phyloP scores from a whole-genome alignment of 2,888 invertebrate species.

The Protonemura montana region DNA sequence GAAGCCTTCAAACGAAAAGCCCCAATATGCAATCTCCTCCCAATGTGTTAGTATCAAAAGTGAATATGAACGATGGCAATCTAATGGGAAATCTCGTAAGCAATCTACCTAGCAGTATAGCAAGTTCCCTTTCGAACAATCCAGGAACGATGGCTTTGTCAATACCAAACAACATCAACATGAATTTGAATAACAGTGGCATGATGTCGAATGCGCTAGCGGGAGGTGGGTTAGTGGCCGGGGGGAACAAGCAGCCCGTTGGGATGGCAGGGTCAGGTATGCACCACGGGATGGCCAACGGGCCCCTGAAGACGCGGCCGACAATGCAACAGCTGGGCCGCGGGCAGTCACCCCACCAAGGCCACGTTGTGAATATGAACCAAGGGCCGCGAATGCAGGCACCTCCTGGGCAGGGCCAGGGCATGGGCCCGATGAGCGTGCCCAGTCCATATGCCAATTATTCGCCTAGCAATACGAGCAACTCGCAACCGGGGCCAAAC shows the following conservation, averaged over 20 bases:
- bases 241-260: conserved; percentile 77
- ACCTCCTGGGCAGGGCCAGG: conserved; percentile 52
- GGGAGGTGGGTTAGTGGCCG: conserved; percentile 72
- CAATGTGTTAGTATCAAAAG: conserved; percentile 75
- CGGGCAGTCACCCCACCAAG: conserved; percentile 59
- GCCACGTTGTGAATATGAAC: conserved; percentile 57
- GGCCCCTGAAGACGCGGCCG: conserved; percentile 69
- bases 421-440: conserved; percentile 57
- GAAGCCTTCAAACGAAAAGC: conserved; percentile 81
- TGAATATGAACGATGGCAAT: conserved; percentile 59
- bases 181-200: conserved; percentile 64
- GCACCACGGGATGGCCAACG: conserved; percentile 72
- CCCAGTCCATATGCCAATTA: conserved; percentile 59
- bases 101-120: conserved; percentile 64
- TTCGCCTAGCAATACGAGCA: conserved; percentile 50
- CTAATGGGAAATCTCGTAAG: conserved; percentile 65
- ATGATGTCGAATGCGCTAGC: conserved; percentile 79
- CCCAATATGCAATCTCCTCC: conserved; percentile 87
- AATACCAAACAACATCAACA: conserved; percentile 38
- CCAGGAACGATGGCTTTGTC: conserved; percentile 51
- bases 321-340: conserved; percentile 56
- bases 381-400: conserved; percentile 62
- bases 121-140: conserved; percentile 61
- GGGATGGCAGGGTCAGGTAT: conserved; percentile 58
- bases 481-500: conserved; percentile 50